Evolutionary conservation across 1,140 invertebrate species (phyloP), one percentile per base, ranked within the genome.

Genomic region (Sitobion miscanthi): DNA sequence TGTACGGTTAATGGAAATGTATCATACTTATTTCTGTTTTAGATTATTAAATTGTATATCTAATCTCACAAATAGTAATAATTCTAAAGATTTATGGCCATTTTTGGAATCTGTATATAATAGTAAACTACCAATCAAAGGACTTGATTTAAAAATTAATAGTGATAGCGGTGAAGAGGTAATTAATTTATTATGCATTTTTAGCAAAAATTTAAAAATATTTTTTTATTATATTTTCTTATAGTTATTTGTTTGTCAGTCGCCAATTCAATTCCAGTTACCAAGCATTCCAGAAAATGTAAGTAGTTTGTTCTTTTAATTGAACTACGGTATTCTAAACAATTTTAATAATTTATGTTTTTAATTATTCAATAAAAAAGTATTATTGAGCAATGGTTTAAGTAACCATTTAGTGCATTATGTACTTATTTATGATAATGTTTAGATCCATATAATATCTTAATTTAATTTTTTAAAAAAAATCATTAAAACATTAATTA

Each of bases 201-300:
- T 54, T 25, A 91, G 38, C 3, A 14, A 35, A 42, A 14, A 47
- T 69, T 38, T 69, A 35, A 45, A 47, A 8, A 45, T 49, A 45
- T 54, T 86, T 91, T 57, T 42, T 83, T 38, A 62, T n/a, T 85
- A 38, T 86, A 45, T 35, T 94, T 54, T 54, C 3, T 54, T 77
- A 95, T 82, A 94, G 93, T 85, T 86, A 94, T 98, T 98, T 95
- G 96, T 96, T 93, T 98, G 97, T 94, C 96, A 97, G 95, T 97
- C 97, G 94, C 98, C 98, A 54, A 96, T 97, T 95, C 96, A 97
- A 94, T 97, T 97, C 94, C 97, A 97, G 95, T 96, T 99, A 94
- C 98, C 98, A 62, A 98, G 97, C 95, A 99, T 99, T 96, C 98
- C 98, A 89, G 97, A 98, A 96, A 99, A 99, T 96, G 98, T 99